A percentile compares a stretch with the other conserved stretches of the same genome.
These are phyloP conservation scores for Botia kubotai DNA, from an alignment of 2,797 vertebrate species.

Conservation along the genomic window DNA sequence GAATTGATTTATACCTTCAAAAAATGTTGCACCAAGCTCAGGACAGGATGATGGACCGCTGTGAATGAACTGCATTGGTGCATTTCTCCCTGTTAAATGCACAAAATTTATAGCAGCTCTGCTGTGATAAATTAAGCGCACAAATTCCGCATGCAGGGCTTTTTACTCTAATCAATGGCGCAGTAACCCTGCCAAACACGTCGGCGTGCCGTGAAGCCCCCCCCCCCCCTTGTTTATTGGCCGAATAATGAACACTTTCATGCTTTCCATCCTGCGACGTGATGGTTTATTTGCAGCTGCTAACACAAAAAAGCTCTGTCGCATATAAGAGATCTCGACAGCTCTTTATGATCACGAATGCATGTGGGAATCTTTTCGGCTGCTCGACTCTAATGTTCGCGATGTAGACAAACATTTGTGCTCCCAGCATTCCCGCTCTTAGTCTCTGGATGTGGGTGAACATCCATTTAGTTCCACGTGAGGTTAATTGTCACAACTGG, in stretches of 20 bases:
- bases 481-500: slow-evolving; percentile 16
- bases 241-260: slow-evolving; percentile 54
- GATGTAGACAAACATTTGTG: too few relatives aligned
- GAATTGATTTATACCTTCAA: slow-evolving; percentile 79
- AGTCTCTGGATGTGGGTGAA: neutral
- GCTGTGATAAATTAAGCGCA: slow-evolving; percentile 70
- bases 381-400: neutral
- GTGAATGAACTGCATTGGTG: slow-evolving; percentile 59
- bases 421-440: neutral
- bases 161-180: slow-evolving; percentile 66
- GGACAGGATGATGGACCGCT: slow-evolving; percentile 70
- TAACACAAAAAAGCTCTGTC: slow-evolving; percentile 30
- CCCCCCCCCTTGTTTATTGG: slow-evolving; percentile 43
- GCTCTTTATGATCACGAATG: neutral
- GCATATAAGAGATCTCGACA: slow-evolving; percentile 4
- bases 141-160: slow-evolving; percentile 58
- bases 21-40: slow-evolving; percentile 68
- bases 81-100: slow-evolving; percentile 62
- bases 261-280: slow-evolving; percentile 44
- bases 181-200: slow-evolving; percentile 61
- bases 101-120: slow-evolving; percentile 66
- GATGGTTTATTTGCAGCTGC: slow-evolving; percentile 54
- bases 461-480: neutral
- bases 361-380: neutral
- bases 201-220: slow-evolving; percentile 49